phyloP scores from a whole-genome alignment of 2,797 vertebrate species.

The Avahi laniger region DNA sequence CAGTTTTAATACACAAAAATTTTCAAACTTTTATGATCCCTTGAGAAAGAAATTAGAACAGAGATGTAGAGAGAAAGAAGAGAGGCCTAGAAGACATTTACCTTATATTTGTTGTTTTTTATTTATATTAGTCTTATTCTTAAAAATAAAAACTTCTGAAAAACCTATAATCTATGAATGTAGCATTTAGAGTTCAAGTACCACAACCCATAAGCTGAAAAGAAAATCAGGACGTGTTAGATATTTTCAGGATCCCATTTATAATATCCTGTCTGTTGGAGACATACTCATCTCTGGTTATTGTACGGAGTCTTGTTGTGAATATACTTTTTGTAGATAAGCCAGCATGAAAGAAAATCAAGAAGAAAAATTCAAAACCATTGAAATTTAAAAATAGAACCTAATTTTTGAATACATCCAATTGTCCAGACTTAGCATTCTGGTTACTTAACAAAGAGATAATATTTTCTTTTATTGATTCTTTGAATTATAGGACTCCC shows the following conservation, averaged over 20 bases:
- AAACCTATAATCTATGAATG: background rate
- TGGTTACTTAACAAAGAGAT: background rate
- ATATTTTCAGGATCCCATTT: background rate
- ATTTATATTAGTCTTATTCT: background rate
- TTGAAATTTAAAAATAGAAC: background rate
- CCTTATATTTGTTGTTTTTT: background rate
- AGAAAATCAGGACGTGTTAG: background rate
- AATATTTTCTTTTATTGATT: background rate
- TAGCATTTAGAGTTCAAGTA: background rate
- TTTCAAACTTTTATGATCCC: background rate
- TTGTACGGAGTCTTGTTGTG: background rate
- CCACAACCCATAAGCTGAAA: background rate
- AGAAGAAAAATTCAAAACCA: conserved; percentile 14
- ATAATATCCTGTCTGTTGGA: background rate
- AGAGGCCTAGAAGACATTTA: background rate
- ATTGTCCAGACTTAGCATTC: background rate
- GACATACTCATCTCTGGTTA: background rate
- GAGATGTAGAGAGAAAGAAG: background rate
- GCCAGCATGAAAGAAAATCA: background rate
- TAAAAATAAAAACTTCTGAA: background rate
- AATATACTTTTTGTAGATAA: background rate
- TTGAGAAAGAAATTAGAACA: background rate
- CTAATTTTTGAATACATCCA: background rate
- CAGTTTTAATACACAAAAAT: background rate
- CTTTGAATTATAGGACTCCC: background rate